phyloP scores from a whole-genome alignment of 2,888 invertebrate genomes.

The Archaeoteleia sp. region DNA sequence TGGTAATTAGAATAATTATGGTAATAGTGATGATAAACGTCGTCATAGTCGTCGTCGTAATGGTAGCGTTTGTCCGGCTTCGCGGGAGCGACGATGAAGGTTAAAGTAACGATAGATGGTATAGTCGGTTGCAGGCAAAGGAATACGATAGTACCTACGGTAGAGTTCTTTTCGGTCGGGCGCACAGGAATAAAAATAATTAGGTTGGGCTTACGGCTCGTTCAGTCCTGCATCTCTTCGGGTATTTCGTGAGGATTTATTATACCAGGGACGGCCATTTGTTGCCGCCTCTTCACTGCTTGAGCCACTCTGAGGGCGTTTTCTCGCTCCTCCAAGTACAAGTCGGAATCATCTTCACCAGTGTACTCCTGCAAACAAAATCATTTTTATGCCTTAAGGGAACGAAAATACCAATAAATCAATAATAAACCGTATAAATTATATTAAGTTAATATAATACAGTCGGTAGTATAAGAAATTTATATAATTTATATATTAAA shows the following conservation, averaged over 20 bases:
- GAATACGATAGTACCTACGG: conserved; percentile 69
- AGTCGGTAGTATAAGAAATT: too few species aligned
- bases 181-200: conserved; percentile 66
- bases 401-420: too few species aligned
- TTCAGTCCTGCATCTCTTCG: conserved; percentile 94
- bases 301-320: conserved; percentile 91
- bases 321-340: conserved; percentile 98
- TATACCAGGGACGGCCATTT: conserved; percentile 96
- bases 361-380: conserved; percentile 90
- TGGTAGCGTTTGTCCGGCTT: conserved; percentile 52
- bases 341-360: conserved; percentile 97
- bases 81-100: conserved; percentile 47
- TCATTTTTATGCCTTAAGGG: too few species aligned
- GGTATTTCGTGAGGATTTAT: conserved; percentile 96
- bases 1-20: conserved; percentile 33
- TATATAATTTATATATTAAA: too few species aligned
- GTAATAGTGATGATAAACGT: conserved; percentile 56
- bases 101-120: conserved; percentile 58
- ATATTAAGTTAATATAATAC: too few species aligned
- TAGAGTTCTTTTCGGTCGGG: conserved; percentile 66
- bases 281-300: conserved; percentile 93
- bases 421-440: too few species aligned
- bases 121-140: conserved; percentile 62
- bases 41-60: conserved; percentile 50
- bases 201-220: conserved; percentile 58